Evolutionary conservation across 1,140 invertebrate species (phyloP), one percentile per base, ranked within the genome.

Genomic region (Anoplolepis gracilipes): DNA sequence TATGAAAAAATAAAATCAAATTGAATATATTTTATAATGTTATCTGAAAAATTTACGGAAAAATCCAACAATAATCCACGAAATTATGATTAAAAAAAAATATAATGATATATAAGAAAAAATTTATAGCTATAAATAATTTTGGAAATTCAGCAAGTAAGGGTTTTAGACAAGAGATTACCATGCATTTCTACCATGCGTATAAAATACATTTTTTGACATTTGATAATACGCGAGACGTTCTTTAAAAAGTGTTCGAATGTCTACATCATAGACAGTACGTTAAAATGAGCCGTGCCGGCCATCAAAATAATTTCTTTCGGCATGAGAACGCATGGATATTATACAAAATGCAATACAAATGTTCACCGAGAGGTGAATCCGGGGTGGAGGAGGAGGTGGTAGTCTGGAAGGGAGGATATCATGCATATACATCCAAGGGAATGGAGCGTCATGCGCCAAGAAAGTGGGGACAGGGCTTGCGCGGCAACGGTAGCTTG

Each of bases 331-430:
- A 93, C 87, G 90, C 86, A 62, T 85, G 88, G 84, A 89, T 90
- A 91, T 92, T 91, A 93, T 92, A 92, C 92, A 93, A 94, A 94
- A 94, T 92, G 94, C 92, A 94, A 94, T 93, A 94, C 94, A 92
- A 87, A 90, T 88, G 89, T 85, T 88, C 88, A 87, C 88, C 81
- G 77, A 87, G 85, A 87, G 85, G 90, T 76, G 62, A 91, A 70
- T 81, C 65, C 33, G 25, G 87, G 86, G 46, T 49, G 46, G 46
- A 49, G 46, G 46, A 6, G 46, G 88, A 86, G 89, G 79, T 62
- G 57, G 61, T 84, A 85, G 76, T 73, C 49, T 73, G 61, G 36
- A 67, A 75, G 81, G 42, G 84, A 86, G 88, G 85, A 82, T 84
- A 88, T 82, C 91, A 91, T 92, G 91, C 92, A 93, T 93, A 93